Evolutionary conservation across 2,113 vertebrate genomes (phyloP).

Genomic region (Falcunculus frontatus): DNA sequence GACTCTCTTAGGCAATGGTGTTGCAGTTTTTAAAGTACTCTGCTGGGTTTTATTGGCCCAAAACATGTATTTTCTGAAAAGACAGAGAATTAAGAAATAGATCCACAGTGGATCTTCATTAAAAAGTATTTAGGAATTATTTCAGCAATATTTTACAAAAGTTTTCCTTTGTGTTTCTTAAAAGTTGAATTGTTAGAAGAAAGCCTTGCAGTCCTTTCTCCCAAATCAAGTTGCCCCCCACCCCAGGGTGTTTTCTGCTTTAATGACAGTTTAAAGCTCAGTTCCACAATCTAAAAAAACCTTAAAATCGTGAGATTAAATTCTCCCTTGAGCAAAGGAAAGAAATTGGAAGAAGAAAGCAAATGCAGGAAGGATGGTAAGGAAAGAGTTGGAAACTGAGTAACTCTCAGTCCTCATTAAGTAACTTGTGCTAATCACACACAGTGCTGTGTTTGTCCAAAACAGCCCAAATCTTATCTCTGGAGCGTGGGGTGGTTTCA

Average conservation of each 20-base stretch:
- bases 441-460: not conserved
- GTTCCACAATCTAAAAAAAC: not conserved
- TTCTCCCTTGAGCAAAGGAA: not conserved
- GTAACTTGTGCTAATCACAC: not conserved
- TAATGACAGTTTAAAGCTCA: not conserved
- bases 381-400: not conserved
- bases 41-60: not conserved
- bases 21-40: not conserved
- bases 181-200: not conserved
- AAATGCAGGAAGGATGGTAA: not conserved
- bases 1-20: constrained; percentile 8
- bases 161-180: not conserved
- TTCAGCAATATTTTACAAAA: not conserved
- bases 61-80: not conserved
- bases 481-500: not conserved
- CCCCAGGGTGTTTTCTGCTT: not conserved
- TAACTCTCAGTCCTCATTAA: not conserved
- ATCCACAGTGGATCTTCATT: not conserved
- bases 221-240: not conserved
- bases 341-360: not conserved
- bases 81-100: not conserved
- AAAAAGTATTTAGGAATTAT: not conserved
- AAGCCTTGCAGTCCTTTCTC: not conserved
- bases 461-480: not conserved
- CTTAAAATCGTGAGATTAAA: not conserved